Evolutionary conservation across 2,888 invertebrate species (phyloP).

Genomic region (Ennomos fuscantarius): DNA sequence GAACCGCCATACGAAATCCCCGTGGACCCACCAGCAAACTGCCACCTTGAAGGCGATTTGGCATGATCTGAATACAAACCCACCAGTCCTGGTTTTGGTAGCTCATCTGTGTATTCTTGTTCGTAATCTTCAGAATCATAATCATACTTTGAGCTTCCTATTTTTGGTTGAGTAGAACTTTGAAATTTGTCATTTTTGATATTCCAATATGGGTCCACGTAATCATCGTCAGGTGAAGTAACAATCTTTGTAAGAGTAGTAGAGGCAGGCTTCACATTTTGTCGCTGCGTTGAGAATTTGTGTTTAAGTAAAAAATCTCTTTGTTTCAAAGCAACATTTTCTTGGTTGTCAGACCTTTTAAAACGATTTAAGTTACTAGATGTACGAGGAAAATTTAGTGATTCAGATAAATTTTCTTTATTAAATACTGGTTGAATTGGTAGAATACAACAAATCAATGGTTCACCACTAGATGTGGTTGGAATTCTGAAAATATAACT

Average conservation of each 20-base stretch:
- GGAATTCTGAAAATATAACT: conserved; percentile 40
- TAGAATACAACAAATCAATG: conserved; percentile 61
- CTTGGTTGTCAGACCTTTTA: conserved; percentile 49
- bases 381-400: conserved; percentile 48
- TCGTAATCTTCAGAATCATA: conserved; percentile 55
- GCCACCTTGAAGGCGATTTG: conserved; percentile 52
- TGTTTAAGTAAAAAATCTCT: conserved; percentile 60
- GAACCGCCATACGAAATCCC: conserved; percentile 48
- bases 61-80: conserved; percentile 71
- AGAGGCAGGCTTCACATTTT: conserved; percentile 42
- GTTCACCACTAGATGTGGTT: conserved; percentile 32
- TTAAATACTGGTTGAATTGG: conserved; percentile 43
- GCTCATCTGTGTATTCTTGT: conserved; percentile 61
- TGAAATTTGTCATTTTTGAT: conserved; percentile 64
- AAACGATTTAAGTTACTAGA: conserved; percentile 31
- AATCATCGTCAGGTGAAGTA: conserved; percentile 52
- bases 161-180: conserved; percentile 19
- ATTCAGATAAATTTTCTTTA: conserved; percentile 35
- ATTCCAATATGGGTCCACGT: conserved; percentile 76
- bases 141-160: conserved; percentile 43
- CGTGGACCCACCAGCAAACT: conserved; percentile 44
- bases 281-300: conserved; percentile 46
- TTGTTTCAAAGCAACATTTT: conserved; percentile 56
- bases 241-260: conserved; percentile 50
- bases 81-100: conserved; percentile 71